phyloP scores from a whole-genome alignment of 1,140 invertebrate genomes.

The Notospermus geniculatus region DNA sequence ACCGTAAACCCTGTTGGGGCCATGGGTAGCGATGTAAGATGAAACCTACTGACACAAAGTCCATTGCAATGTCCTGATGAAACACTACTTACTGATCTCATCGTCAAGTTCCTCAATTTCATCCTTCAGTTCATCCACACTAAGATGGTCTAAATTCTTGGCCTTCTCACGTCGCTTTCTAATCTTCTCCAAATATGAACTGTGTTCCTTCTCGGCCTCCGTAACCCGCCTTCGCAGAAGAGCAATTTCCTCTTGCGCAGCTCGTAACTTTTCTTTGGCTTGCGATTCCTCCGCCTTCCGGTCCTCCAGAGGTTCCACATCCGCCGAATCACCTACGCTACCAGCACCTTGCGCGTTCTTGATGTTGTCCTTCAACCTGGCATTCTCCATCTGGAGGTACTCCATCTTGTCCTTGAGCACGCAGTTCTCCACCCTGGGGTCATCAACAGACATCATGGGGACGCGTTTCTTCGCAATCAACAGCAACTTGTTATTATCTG shows the following conservation, averaged over 20 bases:
- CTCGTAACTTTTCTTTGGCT: slow-evolving; percentile 19
- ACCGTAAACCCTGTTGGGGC: no score
- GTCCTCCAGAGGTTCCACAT: not conserved
- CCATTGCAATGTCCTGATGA: no score
- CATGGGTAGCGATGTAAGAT: no score
- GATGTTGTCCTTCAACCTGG: slow-evolving; percentile 62
- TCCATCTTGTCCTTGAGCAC: slow-evolving; percentile 35
- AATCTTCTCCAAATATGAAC: slow-evolving; percentile 12
- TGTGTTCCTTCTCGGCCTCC: slow-evolving; percentile 27
- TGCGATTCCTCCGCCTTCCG: not conserved
- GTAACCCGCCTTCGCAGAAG: slow-evolving; percentile 24
- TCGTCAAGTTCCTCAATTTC: slow-evolving; percentile 47
- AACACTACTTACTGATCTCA: slow-evolving; percentile 43
- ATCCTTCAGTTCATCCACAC: slow-evolving; percentile 29
- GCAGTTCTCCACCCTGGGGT: slow-evolving; percentile 38
- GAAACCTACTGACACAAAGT: no score
- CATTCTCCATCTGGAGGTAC: slow-evolving; percentile 33
- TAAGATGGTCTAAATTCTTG: not conserved
- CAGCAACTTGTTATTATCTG: slow-evolving; percentile 69
- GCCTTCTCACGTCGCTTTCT: slow-evolving; percentile 1
- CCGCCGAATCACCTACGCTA: slow-evolving; percentile 57
- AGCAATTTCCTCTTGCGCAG: slow-evolving; percentile 22
- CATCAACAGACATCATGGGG: slow-evolving; percentile 35
- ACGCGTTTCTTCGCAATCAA: slow-evolving; percentile 25
- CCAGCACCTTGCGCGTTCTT: slow-evolving; percentile 60